phyloP scores from a whole-genome alignment of 2,797 vertebrate species.

The Pangasius djambal region DNA sequence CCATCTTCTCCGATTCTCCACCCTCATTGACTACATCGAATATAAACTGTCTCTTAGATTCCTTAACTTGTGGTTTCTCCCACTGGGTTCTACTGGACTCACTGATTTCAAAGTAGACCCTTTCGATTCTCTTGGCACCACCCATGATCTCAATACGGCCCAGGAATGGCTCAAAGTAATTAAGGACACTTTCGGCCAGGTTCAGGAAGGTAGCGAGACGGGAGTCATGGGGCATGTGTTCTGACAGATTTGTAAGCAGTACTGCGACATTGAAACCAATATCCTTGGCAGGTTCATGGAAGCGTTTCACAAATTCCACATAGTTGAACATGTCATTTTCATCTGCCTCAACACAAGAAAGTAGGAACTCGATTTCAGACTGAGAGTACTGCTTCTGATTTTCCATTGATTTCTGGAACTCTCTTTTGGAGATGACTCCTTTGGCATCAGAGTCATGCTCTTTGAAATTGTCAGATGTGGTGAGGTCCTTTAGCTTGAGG shows the following conservation, averaged over 20 bases:
- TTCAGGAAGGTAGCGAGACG: constrained; percentile 89
- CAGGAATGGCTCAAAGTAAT: constrained; percentile 94
- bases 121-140: constrained; percentile 95
- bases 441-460: constrained; percentile 92
- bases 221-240: constrained; percentile 96
- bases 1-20: constrained; percentile 98
- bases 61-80: constrained; percentile 99
- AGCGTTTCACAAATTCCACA: constrained; percentile 91
- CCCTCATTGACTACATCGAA: constrained; percentile 99
- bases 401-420: constrained; percentile 99
- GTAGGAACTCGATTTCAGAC: constrained; percentile 95
- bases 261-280: constrained; percentile 98
- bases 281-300: constrained; percentile 97
- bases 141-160: constrained; percentile 99
- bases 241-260: constrained; percentile 92
- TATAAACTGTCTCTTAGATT: constrained; percentile 98
- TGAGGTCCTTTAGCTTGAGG: constrained; percentile 97
- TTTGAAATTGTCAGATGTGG: constrained; percentile 93
- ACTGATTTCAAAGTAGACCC: constrained; percentile 98
- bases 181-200: constrained; percentile 94
- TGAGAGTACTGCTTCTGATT: constrained; percentile 96
- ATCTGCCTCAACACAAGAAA: constrained; percentile 94
- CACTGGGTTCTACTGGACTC: constrained; percentile 98
- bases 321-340: constrained; percentile 99
- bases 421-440: constrained; percentile 96